phyloP scores from a whole-genome alignment of 2,888 invertebrate genomes.

The Thyatira batis region DNA sequence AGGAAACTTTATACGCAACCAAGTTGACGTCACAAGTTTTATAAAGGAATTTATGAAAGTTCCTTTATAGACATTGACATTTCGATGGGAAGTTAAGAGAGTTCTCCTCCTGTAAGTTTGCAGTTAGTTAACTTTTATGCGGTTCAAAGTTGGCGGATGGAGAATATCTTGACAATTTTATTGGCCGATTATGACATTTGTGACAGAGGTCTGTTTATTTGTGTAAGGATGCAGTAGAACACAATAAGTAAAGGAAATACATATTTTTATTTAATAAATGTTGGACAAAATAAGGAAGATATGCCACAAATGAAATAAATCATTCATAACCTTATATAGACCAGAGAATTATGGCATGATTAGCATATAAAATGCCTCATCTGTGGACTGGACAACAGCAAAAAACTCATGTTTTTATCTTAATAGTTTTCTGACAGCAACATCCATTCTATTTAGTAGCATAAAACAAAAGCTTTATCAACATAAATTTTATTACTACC shows the following conservation, averaged over 20 bases:
- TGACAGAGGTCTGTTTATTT: conserved; percentile 11
- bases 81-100: conserved; percentile 39
- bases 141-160: neutral
- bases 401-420: neutral
- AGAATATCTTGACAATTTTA: neutral
- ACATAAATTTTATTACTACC: neutral
- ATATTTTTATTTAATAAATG: too few species aligned
- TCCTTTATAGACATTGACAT: conserved; percentile 50
- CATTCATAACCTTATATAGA: too few species aligned
- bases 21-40: conserved; percentile 51
- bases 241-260: too few species aligned
- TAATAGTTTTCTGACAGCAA: neutral
- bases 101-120: conserved; percentile 17
- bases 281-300: too few species aligned
- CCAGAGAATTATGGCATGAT: too few species aligned
- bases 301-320: too few species aligned
- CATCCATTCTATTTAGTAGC: neutral
- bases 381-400: too few species aligned
- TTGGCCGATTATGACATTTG: conserved; percentile 20
- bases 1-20: conserved; percentile 27
- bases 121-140: neutral
- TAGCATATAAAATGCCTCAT: too few species aligned
- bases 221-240: conserved; percentile 2
- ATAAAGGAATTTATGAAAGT: conserved; percentile 43
- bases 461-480: neutral